These are phyloP conservation scores for Nyctibius bracteatus DNA, from an alignment of 2,113 vertebrate genomes.

Conservation along the genomic window DNA sequence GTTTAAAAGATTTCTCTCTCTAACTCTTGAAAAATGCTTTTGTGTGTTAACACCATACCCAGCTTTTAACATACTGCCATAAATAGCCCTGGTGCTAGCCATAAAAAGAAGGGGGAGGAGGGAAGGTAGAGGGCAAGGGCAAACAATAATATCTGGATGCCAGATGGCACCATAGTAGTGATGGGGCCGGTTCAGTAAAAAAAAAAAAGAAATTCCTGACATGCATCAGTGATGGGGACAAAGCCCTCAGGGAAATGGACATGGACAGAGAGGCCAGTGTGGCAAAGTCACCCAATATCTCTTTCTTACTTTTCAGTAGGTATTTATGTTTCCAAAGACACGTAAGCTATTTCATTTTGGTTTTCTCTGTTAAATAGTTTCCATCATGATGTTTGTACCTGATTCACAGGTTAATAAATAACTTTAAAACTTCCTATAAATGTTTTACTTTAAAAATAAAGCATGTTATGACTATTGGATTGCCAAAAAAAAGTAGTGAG, in stretches of 20 bases:
- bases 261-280: neutral
- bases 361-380: neutral
- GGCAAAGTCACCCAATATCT: neutral
- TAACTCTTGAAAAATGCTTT: conserved; percentile 31
- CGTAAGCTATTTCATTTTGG: neutral
- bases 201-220: conserved; percentile 72
- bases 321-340: neutral
- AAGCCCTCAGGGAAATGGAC: conserved; percentile 8
- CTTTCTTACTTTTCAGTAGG: neutral
- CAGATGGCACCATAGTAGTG: conserved; percentile 74
- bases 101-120: neutral
- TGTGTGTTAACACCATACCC: neutral
- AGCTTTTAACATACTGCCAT: conserved; percentile 47
- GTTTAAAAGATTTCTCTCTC: neutral
- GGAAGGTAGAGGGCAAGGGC: neutral
- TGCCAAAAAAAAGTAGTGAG: neutral
- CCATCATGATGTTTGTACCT: neutral
- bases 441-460: neutral
- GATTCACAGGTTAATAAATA: neutral
- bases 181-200: conserved; percentile 54
- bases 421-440: neutral
- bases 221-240: neutral
- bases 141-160: conserved; percentile 78
- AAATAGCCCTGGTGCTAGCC: conserved; percentile 66
- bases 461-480: neutral